Percentiles rank a stretch among this genome's conserved stretches.
These are phyloP conservation scores for Enteromius unitaeniatus DNA, from an alignment of 2,797 vertebrate genomes.

Conservation along the genomic window DNA sequence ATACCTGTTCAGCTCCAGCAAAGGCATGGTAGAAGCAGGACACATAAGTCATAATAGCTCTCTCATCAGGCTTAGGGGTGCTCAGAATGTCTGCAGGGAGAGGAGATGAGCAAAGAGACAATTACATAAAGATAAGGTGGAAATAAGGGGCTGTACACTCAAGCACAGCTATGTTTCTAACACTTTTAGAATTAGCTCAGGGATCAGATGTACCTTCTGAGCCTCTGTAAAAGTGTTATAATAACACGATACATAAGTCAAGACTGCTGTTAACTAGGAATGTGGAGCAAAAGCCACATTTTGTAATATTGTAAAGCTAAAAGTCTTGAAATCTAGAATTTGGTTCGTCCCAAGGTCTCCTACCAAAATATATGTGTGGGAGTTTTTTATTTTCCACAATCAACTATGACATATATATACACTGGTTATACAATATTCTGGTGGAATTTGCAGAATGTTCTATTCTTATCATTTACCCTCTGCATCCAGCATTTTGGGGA, in stretches of 20 bases:
- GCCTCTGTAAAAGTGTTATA: slow-evolving; percentile 74
- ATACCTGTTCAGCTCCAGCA: slow-evolving; percentile 98
- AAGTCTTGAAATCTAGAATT: not conserved
- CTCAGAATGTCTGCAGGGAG: slow-evolving; percentile 91
- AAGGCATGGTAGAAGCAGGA: slow-evolving; percentile 99
- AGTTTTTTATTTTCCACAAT: not conserved
- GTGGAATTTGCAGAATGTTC: not conserved
- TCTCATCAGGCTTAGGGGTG: slow-evolving; percentile 97
- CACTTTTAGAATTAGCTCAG: not conserved
- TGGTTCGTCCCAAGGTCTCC: not conserved
- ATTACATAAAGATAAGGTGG: not conserved
- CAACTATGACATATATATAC: not conserved
- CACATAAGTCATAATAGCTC: slow-evolving; percentile 99
- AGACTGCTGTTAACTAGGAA: slow-evolving; percentile 72
- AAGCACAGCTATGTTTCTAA: not conserved
- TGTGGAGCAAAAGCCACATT: slow-evolving; percentile 67
- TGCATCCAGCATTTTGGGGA: slow-evolving; percentile 98
- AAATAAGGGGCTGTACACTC: not conserved
- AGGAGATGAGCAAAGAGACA: slow-evolving; percentile 60
- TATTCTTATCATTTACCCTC: slow-evolving; percentile 83
- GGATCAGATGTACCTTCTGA: slow-evolving; percentile 71
- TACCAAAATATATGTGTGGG: not conserved
- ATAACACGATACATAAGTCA: slow-evolving; percentile 77
- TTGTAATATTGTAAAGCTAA: not conserved
- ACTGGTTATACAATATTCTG: not conserved